phyloP scores from a whole-genome alignment of 2,797 vertebrate species.

The Poeciliopsis turneri region DNA sequence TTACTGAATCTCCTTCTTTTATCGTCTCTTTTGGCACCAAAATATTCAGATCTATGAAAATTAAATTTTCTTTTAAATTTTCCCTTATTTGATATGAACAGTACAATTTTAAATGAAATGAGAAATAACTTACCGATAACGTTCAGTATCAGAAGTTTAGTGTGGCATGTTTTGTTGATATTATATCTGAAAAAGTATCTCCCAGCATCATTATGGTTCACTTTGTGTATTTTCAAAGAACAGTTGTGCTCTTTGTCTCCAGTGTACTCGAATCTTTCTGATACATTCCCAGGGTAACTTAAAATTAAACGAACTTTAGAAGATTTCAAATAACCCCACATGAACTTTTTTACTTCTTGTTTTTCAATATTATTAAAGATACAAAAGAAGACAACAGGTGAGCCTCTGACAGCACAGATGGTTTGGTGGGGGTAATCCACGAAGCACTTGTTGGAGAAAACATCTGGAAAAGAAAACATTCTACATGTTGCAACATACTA shows the following conservation, averaged over 20 bases:
- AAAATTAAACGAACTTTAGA: slow-evolving; percentile 1
- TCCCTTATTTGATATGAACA: background rate
- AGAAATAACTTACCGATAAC: slow-evolving; percentile 71
- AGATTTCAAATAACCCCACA: slow-evolving; percentile 25
- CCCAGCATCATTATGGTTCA: slow-evolving; percentile 2
- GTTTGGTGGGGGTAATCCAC: background rate
- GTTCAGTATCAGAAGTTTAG: background rate
- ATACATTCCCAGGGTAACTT: background rate
- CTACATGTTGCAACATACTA: background rate
- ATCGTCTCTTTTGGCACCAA: background rate
- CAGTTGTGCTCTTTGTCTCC: slow-evolving; percentile 34
- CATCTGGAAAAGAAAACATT: slow-evolving; percentile 30
- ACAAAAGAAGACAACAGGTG: slow-evolving; percentile 29
- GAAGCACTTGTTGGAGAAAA: background rate
- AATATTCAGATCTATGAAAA: slow-evolving; percentile 25
- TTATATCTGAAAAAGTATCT: background rate
- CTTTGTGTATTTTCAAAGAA: slow-evolving; percentile 31
- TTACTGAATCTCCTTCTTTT: slow-evolving; percentile 44
- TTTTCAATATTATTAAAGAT: background rate
- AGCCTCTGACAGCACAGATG: slow-evolving; percentile 43
- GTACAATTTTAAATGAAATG: background rate
- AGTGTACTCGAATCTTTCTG: slow-evolving; percentile 21
- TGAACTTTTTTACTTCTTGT: background rate
- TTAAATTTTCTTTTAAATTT: background rate
- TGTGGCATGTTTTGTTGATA: background rate